A percentile compares a stretch with the other conserved stretches of the same genome.
These are phyloP conservation scores for Crenuchus spilurus DNA, from an alignment of 2,797 vertebrate species.

Conservation along the genomic window DNA sequence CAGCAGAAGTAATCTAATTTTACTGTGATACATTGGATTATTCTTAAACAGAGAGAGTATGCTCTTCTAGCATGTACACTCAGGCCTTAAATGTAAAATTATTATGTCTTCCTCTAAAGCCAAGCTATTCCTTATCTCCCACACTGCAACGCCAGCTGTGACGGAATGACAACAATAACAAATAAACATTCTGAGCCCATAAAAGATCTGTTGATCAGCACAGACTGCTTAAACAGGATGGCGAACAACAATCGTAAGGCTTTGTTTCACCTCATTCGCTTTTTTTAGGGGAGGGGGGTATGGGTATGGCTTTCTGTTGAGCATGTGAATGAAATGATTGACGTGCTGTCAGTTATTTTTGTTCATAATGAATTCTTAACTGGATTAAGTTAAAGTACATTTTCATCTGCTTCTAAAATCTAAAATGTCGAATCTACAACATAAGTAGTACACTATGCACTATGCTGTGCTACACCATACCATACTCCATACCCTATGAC, in stretches of 20 bases:
- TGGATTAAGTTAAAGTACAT: too few species aligned
- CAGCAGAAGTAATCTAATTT: neutral
- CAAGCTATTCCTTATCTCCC: conserved; percentile 68
- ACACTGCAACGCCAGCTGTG: conserved; percentile 63
- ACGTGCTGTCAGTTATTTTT: conserved; percentile 1
- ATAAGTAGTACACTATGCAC: too few species aligned
- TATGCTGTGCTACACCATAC: too few species aligned
- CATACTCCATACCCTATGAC: too few species aligned
- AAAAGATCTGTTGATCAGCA: conserved; percentile 72
- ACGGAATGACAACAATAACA: conserved; percentile 77
- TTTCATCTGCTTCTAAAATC: too few species aligned
- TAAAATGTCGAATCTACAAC: too few species aligned
- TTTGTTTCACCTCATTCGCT: conserved; percentile 62
- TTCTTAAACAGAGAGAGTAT: neutral
- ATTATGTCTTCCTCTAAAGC: conserved; percentile 69
- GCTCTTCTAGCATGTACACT: neutral
- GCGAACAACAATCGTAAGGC: conserved; percentile 75
- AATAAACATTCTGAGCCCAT: conserved; percentile 74
- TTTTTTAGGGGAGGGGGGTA: neutral
- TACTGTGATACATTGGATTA: neutral
- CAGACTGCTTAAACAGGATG: conserved; percentile 77
- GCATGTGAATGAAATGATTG: conserved; percentile 11
- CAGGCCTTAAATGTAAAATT: conserved; percentile 17
- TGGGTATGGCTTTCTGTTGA: conserved; percentile 26
- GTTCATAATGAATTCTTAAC: conserved; percentile 2